These are phyloP conservation scores for Myiagra hebetior DNA, from an alignment of 2,113 vertebrate species.

Conservation along the genomic window DNA sequence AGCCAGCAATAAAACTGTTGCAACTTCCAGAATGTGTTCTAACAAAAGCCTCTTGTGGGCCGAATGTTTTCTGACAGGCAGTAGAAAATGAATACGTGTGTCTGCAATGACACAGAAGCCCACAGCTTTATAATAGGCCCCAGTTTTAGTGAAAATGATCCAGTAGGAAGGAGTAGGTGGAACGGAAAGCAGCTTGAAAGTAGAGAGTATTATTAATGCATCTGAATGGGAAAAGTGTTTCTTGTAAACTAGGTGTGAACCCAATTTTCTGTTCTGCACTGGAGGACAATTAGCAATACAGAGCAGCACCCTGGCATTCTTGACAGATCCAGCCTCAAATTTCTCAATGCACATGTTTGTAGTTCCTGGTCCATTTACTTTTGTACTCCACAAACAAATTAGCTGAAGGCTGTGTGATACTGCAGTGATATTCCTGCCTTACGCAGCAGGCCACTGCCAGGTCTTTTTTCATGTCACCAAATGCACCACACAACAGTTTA, in stretches of 20 bases:
- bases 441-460: neutral
- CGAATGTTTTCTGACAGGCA: conserved; percentile 7
- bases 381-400: neutral
- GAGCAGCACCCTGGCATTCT: neutral
- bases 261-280: neutral
- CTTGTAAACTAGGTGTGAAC: neutral
- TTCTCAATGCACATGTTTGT: neutral
- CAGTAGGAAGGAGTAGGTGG: conserved; percentile 50
- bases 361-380: neutral
- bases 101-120: conserved; percentile 13
- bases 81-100: conserved; percentile 1
- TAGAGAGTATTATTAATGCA: neutral
- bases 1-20: conserved; percentile 9
- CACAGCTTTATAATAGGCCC: neutral
- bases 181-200: neutral
- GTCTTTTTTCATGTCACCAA: neutral
- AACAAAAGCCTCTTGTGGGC: conserved; percentile 46
- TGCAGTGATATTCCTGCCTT: neutral
- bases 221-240: conserved; percentile 1
- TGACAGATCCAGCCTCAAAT: neutral
- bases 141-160: conserved; percentile 12
- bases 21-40: conserved; percentile 4
- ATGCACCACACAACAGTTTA: neutral
- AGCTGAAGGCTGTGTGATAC: neutral
- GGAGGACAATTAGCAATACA: neutral